Percentiles rank a stretch among this genome's conserved stretches.
These are phyloP conservation scores for Listronotus oregonensis DNA, from an alignment of 1,140 invertebrate species.

Conservation along the genomic window DNA sequence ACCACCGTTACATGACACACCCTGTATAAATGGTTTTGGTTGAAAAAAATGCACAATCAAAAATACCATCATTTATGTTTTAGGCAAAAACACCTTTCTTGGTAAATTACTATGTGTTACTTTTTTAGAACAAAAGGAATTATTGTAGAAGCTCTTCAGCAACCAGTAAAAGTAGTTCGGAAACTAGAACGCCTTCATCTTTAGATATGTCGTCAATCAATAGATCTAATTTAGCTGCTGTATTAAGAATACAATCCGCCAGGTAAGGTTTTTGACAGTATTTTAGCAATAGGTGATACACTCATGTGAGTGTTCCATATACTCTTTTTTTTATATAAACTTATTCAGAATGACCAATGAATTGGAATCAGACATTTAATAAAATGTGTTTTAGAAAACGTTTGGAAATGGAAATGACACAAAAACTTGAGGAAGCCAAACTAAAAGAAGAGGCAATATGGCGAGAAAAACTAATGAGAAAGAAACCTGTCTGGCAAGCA, in stretches of 20 bases:
- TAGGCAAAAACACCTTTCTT: neutral
- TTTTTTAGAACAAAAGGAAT: constrained; percentile 37
- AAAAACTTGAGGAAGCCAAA: constrained; percentile 63
- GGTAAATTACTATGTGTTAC: no score
- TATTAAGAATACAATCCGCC: constrained; percentile 70
- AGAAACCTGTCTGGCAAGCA: constrained; percentile 71
- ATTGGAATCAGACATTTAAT: no score
- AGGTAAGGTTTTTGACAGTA: constrained; percentile 49
- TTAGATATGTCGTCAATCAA: constrained; percentile 59
- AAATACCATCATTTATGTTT: no score
- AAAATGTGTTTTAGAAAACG: constrained; percentile 58
- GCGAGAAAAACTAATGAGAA: constrained; percentile 64
- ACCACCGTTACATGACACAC: no score
- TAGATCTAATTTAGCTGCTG: constrained; percentile 71
- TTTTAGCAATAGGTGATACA: neutral
- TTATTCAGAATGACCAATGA: no score
- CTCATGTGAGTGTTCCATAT: no score
- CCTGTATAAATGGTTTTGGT: no score
- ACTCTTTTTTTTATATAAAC: no score
- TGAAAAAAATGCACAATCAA: no score
- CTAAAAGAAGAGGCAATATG: constrained; percentile 62
- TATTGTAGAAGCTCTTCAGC: constrained; percentile 42
- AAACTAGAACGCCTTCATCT: constrained; percentile 57
- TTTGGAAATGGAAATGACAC: constrained; percentile 67
- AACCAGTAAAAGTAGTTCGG: constrained; percentile 44